These are phyloP conservation scores for Artibeus jamaicensis DNA, from an alignment of 2,797 vertebrate species.

Conservation along the genomic window DNA sequence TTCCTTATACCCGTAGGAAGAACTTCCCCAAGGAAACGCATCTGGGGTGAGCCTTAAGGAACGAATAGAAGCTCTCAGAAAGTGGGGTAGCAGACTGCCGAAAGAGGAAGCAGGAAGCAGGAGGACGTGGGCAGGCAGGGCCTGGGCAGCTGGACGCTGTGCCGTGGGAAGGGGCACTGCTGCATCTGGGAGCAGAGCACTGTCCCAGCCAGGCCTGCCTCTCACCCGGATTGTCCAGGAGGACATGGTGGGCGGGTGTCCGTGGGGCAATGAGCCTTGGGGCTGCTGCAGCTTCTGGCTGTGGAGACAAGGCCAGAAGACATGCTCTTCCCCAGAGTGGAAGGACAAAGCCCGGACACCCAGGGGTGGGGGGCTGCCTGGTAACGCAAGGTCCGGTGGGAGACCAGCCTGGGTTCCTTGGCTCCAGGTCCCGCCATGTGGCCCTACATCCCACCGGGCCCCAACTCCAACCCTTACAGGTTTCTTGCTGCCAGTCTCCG, in stretches of 20 bases:
- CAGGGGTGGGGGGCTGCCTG: accelerated
- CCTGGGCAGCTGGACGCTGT: neutral
- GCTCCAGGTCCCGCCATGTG: neutral
- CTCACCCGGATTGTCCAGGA: neutral
- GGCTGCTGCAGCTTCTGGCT: neutral
- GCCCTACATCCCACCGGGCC: neutral
- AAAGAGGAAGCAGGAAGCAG: neutral
- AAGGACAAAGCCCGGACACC: neutral
- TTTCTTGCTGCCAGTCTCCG: neutral
- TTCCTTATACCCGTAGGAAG: neutral
- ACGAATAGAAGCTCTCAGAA: neutral
- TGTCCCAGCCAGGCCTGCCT: neutral
- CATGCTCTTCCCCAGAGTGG: neutral
- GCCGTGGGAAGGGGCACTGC: neutral
- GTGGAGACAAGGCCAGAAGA: neutral
- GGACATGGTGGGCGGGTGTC: neutral
- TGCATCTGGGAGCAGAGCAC: neutral
- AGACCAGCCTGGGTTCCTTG: neutral
- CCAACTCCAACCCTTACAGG: neutral
- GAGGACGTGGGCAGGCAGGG: neutral
- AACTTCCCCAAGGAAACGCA: neutral
- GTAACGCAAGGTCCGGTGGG: neutral
- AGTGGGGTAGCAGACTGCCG: accelerated
- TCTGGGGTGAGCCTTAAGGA: neutral
- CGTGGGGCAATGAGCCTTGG: neutral